Conservation (phyloP, 2,113 vertebrate genomes). For the Dicerorhinus sumatrensis region DNA sequence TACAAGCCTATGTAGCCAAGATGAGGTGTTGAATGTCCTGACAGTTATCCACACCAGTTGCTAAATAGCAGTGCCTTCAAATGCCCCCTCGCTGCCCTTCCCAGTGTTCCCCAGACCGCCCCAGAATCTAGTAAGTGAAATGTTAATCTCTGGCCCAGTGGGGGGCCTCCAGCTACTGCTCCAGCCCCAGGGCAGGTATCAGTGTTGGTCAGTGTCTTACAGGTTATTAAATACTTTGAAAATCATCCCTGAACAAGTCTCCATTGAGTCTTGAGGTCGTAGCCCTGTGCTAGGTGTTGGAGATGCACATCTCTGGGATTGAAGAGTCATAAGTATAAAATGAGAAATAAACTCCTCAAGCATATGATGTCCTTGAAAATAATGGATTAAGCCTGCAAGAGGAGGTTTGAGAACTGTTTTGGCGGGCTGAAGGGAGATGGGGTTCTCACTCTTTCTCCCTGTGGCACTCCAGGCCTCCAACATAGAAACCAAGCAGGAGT, state of each 20-base stretch:
- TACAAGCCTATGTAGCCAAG: neutral
- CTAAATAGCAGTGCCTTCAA: neutral
- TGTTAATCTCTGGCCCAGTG: neutral
- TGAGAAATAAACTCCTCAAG: constrained; percentile 5
- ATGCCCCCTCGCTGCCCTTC: neutral
- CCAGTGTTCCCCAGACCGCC: neutral
- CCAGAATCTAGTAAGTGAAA: neutral
- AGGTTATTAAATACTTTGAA: constrained; percentile 4
- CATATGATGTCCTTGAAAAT: neutral
- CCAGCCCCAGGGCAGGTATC: neutral
- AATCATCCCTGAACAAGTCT: neutral
- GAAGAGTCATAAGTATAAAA: constrained; percentile 11
- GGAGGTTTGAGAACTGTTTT: neutral
- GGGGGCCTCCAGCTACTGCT: neutral
- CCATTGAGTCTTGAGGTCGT: neutral
- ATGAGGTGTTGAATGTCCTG: neutral
- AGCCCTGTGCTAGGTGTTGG: neutral
- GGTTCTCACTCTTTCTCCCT: constrained; percentile 63
- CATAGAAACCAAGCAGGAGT: constrained; percentile 98
- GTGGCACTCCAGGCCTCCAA: constrained; percentile 91
- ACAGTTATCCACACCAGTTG: neutral
- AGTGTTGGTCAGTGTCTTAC: neutral
- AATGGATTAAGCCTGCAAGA: neutral
- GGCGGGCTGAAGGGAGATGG: neutral
- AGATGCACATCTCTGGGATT: neutral